Evolutionary conservation across 2,797 vertebrate genomes (phyloP), one percentile per base, ranked within the genome.

Genomic region (Sylvilagus floridanus): DNA sequence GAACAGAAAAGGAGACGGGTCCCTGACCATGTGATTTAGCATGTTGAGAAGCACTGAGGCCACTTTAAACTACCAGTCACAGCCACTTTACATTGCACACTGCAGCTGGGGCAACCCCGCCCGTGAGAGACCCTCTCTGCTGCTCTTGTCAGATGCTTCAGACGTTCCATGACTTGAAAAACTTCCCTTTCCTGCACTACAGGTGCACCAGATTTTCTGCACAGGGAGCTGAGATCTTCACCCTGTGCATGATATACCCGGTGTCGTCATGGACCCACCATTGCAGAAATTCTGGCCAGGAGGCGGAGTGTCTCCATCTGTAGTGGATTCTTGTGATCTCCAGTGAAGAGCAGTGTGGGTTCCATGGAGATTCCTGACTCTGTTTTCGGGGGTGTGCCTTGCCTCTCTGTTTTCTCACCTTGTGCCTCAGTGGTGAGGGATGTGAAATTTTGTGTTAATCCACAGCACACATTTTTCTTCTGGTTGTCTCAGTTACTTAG

Each of bases 171-270:
- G 52, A 54, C 14, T 50, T 60, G 8, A 63, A n/a, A 14, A 78
- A 63, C 54, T 75, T 28, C 0, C 24, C 32, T 52, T 52, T 5
- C 35, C 16, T 14, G 16, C 12, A 11, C n/a, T 24, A 2, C 24
- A 72, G 73, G 77, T 16, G 10, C 42, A 8, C 5, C 62, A 50
- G 81, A 17, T 57, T 65, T 11, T 42, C n/a, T 50, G 57, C 50
- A 63, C 21, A 7, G 19, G 12, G 10, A 81, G n/a, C 9, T 32
- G 28, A 24, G 37, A 66, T 32, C n/a, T 37, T 47, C 21, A 32
- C 10, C 13, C 16, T 54, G 1, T 1, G 10, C 4, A 35, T 12
- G 5, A 0, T 24, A n/a, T 9, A 13, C 24, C 17, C 42, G 3
- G 72, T 73, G 78, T 87, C n/a, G 35, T 60, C 71, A 86, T 4